Evolutionary conservation across 92 coral and sea anemone genomes (phyloP).

Genomic region (Pocillopora meandrina): DNA sequence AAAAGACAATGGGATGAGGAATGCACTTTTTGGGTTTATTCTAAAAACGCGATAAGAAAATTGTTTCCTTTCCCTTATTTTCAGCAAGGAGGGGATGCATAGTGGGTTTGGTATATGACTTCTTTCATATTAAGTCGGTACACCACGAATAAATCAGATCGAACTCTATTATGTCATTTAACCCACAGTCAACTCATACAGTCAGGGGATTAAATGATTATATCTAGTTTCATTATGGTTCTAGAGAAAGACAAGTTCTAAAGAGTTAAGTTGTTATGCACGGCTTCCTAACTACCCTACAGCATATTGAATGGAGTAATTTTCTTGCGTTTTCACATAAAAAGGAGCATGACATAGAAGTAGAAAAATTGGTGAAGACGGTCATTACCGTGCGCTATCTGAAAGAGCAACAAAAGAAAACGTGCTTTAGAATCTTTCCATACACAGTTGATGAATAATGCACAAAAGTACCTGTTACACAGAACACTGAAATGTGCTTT

Average conservation of each 20-base stretch:
- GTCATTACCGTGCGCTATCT: conserved; percentile 9
- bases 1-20: not conserved
- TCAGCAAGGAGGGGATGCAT: not conserved
- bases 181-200: not conserved
- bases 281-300: too few species aligned
- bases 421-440: conserved; percentile 37
- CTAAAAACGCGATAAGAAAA: not conserved
- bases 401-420: conserved; percentile 47
- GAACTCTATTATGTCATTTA: conserved; percentile 19
- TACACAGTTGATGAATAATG: conserved; percentile 10
- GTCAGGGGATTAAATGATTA: conserved; percentile 16
- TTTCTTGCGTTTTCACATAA: too few species aligned
- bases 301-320: too few species aligned
- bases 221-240: not conserved
- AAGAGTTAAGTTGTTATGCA: too few species aligned
- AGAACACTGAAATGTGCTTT: conserved; percentile 8
- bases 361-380: not conserved
- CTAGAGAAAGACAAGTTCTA: not conserved
- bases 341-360: too few species aligned
- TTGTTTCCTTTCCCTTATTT: not conserved
- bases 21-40: not conserved
- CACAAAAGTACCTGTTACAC: conserved; percentile 44
- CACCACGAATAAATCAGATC: not conserved
- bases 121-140: not conserved
- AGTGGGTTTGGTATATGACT: not conserved